Evolutionary conservation across 2,888 invertebrate genomes (phyloP), one percentile per base, ranked within the genome.

Genomic region (Pandemis heparana): DNA sequence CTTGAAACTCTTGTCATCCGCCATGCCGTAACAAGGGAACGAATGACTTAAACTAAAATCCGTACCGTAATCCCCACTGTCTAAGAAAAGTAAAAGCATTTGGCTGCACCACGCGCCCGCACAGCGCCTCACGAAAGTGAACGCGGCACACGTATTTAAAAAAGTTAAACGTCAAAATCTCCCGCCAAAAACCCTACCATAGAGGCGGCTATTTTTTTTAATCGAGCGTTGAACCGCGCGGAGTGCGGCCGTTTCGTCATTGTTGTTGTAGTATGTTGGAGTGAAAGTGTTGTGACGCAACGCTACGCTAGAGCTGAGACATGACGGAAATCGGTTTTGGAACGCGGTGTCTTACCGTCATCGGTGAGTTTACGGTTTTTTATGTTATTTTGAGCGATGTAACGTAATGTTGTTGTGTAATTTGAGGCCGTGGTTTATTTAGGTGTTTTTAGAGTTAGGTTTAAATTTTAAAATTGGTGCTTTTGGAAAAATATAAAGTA

Each of bases 201-300:
- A 71, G 60, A 62, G 43, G 6, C 51, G 56, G 75, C 71, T 77
- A 75, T 84, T 82, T 81, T 78, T 78, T 79, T 75, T 71, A 78
- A 75, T 73, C 79, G 90, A 89, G 86, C 90, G 83, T 89, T 89
- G 90, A 91, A 91, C 91, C 88, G 87, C 85, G 89, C 89, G 88
- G 73, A 75, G 85, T 74, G 72, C 74, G 70, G 71, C 88, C 81
- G 83, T 89, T 90, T 88, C 89, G 87, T 91, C 89, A 89, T 69
- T 69, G 73, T 73, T 69, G 88, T 87, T 83, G 82, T 82, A 86
- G 89, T 88, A 88, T 91, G 90, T 88, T 88, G 79, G 68, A 92
- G 93, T 93, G 94, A 94, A 94, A 94, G 94, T 93, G 92, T 71
- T 80, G 88, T 93, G 92, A 92, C 93, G 93, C 90, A 93, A 92